Conservation (phyloP, 2,888 invertebrate species). For the Willowsia nigromaculata region DNA sequence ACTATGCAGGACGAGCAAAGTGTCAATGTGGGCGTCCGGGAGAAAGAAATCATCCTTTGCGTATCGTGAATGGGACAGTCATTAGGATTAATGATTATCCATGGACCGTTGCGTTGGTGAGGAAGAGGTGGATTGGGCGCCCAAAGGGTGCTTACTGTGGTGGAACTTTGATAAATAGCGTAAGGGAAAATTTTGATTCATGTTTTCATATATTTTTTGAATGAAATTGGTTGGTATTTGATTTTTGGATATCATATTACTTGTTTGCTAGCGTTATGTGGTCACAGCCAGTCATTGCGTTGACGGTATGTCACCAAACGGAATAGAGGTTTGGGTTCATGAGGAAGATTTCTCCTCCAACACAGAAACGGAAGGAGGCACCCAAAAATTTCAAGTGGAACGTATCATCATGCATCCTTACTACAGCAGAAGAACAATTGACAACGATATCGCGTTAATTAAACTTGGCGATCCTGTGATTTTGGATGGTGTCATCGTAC, state of each 20-base stretch:
- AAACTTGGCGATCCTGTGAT: constrained; percentile 70
- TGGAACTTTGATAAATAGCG: constrained; percentile 69
- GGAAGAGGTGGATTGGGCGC: constrained; percentile 70
- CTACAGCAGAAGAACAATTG: constrained; percentile 70
- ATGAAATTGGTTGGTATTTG: no score
- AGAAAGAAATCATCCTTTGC: constrained; percentile 67
- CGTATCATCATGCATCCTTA: constrained; percentile 73
- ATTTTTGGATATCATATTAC: no score
- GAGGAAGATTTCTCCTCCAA: constrained; percentile 74
- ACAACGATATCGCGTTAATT: constrained; percentile 74
- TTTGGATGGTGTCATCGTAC: constrained; percentile 71
- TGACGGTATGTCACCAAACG: constrained; percentile 57
- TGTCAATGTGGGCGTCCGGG: constrained; percentile 75
- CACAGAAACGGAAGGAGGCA: constrained; percentile 74
- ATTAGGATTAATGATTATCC: constrained; percentile 75
- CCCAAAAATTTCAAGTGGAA: constrained; percentile 70
- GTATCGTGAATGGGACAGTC: constrained; percentile 75
- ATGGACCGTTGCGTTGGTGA: constrained; percentile 74
- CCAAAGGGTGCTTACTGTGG: constrained; percentile 73
- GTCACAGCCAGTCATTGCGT: constrained; percentile 71
- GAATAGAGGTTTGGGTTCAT: constrained; percentile 73
- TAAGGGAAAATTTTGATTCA: neutral
- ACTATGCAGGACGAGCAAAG: constrained; percentile 70
- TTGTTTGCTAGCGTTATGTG: constrained; percentile 38
- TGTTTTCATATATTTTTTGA: no score